A percentile compares a stretch with the other conserved stretches of the same genome.
These are phyloP conservation scores for Chaetops frenatus DNA, from an alignment of 2,113 vertebrate species.

Conservation along the genomic window DNA sequence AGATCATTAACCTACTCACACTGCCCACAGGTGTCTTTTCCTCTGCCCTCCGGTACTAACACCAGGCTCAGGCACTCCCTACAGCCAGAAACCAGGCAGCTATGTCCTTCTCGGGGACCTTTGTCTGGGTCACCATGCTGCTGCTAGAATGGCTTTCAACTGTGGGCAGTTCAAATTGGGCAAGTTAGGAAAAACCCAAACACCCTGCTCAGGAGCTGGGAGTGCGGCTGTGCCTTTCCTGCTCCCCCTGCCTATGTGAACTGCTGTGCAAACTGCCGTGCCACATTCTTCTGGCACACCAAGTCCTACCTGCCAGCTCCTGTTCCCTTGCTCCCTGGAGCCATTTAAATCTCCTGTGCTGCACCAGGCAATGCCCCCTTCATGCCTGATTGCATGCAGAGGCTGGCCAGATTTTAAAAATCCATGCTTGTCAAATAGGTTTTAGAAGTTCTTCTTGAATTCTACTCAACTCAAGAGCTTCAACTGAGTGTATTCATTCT, in stretches of 20 bases:
- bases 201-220: too few relatives aligned
- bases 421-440: fast-evolving
- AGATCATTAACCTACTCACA: neutral
- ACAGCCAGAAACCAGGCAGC: neutral
- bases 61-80: too few relatives aligned
- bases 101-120: fast-evolving
- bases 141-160: neutral
- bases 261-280: neutral
- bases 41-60: neutral
- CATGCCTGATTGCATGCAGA: neutral
- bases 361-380: neutral
- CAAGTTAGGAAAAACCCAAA: neutral
- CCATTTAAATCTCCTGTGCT: neutral
- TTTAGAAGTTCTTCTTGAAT: neutral
- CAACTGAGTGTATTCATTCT: neutral
- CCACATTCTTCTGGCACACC: too few relatives aligned
- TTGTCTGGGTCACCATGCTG: neutral
- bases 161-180: neutral
- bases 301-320: neutral
- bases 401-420: neutral
- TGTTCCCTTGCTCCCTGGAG: neutral
- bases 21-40: neutral
- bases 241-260: neutral
- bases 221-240: neutral
- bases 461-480: neutral